Percentiles rank a stretch among this genome's conserved stretches.
These are phyloP conservation scores for Rhombomys opimus DNA, from an alignment of 2,113 vertebrate genomes.

Conservation along the genomic window DNA sequence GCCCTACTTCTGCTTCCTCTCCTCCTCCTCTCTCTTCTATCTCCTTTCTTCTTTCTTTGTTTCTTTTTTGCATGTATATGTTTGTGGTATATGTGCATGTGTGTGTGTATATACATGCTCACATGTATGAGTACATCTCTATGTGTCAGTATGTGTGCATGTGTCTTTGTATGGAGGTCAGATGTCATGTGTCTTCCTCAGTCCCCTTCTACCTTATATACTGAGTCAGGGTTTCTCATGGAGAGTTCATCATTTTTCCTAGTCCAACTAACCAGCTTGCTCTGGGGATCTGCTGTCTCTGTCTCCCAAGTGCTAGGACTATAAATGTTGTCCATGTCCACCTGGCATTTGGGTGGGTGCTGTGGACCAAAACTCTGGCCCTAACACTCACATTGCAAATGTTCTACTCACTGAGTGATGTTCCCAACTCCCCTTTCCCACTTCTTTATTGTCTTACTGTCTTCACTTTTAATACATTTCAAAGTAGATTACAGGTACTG, in stretches of 20 bases:
- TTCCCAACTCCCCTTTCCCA: neutral
- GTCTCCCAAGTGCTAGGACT: neutral
- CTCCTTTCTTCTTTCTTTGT: neutral
- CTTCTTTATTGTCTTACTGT: neutral
- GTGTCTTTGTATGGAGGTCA: neutral
- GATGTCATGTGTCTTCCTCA: neutral
- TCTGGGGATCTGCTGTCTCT: neutral
- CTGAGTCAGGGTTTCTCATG: neutral
- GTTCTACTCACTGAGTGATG: neutral
- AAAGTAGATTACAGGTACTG: neutral
- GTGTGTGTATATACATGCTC: neutral
- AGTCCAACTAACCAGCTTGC: neutral
- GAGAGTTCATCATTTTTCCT: neutral
- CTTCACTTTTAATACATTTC: neutral
- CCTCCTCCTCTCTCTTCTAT: neutral
- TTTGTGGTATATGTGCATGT: neutral
- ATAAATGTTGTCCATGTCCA: neutral
- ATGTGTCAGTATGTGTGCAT: neutral
- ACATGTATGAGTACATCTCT: neutral
- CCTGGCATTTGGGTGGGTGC: neutral
- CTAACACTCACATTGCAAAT: neutral
- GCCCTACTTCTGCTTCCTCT: neutral
- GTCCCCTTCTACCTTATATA: neutral
- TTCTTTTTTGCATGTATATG: neutral
- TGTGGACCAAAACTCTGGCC: neutral